Base-by-base conservation (phyloP, 2,797 vertebrate species). In the Novumbra hubbsi region DNA sequence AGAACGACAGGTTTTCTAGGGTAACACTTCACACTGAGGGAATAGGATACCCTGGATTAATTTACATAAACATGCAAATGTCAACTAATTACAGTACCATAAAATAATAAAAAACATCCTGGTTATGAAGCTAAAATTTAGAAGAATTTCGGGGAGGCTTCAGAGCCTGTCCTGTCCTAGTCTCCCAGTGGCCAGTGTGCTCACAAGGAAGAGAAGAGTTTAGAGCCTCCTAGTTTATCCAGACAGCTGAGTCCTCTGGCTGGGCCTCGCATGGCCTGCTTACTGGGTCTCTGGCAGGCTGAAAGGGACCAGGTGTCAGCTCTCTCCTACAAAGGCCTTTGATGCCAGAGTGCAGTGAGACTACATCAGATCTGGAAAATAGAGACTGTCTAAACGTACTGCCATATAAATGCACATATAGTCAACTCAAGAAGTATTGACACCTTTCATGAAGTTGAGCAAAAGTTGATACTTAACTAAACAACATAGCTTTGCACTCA, bases 231-330 rank as follows among this genome's bases (percentile, higher is more conserved):
- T 69, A 48, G 71, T 87, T 88, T 84, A 84, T 83, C 76, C 77
- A 84, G 75, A 76, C 90, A 92, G 90, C 88, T 88, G 86, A 89
- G 86, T 78, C 83, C 85, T 76, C 86, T 90, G 70, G 57, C 85
- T 84, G 76, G 83, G 55, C 6, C 55, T 11, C 11, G 90, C 89
- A 88, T 86, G 89, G 86, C 79, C 84, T 85, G 74, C 86, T 90
- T 71, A 57, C 85, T 85, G 74, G 83, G 84, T 73, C 80, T 82
- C 74, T 92, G 91, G 91, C 91, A 90, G 73, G 57, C 72, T 80
- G 81, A 85, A 72, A 83, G 86, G 87, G 86, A 89, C 87, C 92
- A 93, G 92, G 89, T 93, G 91, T 90, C 83, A 27, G 72, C 85
- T 88, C 83, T 88, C 83, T 84, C 27, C 28, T 84, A 84, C 85